Base-by-base conservation (phyloP, 2,888 invertebrate genomes). In the Diloba caeruleocephala region DNA sequence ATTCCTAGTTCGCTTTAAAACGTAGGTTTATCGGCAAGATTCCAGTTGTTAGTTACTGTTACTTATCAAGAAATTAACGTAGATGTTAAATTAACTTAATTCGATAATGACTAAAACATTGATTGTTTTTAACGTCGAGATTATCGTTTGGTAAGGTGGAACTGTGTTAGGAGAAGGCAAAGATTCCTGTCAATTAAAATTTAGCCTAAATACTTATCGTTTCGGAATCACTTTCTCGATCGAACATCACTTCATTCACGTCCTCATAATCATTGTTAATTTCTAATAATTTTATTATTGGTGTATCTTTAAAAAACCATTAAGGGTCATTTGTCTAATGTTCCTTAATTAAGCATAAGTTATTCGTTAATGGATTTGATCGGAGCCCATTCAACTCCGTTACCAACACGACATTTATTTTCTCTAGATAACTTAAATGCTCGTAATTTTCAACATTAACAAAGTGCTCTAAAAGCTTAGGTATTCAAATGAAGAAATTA, bases 1-100 rank as follows among this genome's bases (percentile, higher is more conserved):
- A 93, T 92, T 92, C 92, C 92, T 93, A 92, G 90, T 89, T 90
- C 88, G 92, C 92, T 92, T 92, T 92, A 92, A 88, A 87, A 84
- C 74, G 85, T 93, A 93, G 90, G 80, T 88, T 85, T 90, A 92
- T 91, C 86, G 90, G 89, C 88, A 89, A 82, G 84, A 88, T 90
- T 92, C 92, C 91, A 92, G 87, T 90, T 87, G 84, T 89, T 89
- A 89, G 84, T 88, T 86, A 87, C 81, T 87, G 81, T 83, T 78
- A 81, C 78, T 79, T 78, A 81, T 81, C 84, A 76, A 81, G 85
- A 89, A 88, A 87, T 85, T 85, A 84, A 84, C 79, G 80, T 90
- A 90, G 84, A 78, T 82, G 65, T 62, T 88, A 79, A 79, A 80
- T 71, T 78, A 69, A 71, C 60, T 60, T 72, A 79, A 83, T 82